These are phyloP conservation scores for Microcaecilia unicolor DNA, from an alignment of 2,797 vertebrate species.

Conservation along the genomic window DNA sequence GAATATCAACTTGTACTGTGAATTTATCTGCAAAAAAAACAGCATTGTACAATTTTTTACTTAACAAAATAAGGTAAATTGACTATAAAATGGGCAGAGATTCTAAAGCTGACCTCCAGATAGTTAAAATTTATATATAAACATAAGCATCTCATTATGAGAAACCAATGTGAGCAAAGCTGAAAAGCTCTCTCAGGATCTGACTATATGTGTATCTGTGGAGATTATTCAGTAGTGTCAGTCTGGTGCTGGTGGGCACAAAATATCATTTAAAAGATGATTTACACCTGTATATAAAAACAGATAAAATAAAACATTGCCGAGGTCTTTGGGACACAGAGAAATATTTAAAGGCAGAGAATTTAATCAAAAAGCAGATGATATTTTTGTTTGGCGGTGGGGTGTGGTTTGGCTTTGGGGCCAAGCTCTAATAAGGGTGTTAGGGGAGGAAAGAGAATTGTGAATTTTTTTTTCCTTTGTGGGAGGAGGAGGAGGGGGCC, in stretches of 20 bases:
- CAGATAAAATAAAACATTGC: not conserved
- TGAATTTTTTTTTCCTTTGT: too few relatives aligned
- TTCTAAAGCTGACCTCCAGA: too few relatives aligned
- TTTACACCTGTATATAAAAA: conserved; percentile 9
- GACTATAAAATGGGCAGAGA: too few relatives aligned
- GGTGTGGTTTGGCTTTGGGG: too few relatives aligned
- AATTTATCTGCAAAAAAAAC: not conserved
- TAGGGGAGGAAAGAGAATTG: not conserved
- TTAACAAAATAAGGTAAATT: not conserved
- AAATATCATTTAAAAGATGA: not conserved
- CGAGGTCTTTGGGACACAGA: conserved; percentile 8
- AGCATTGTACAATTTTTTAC: not conserved
- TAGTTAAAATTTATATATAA: too few relatives aligned
- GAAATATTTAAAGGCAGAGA: conserved; percentile 14
- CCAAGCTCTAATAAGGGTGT: conserved; percentile 2
- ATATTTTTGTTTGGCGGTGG: not conserved
- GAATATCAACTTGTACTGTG: not conserved
- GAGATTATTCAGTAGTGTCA: not conserved
- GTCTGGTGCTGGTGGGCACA: not conserved
- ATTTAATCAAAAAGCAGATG: conserved; percentile 16
- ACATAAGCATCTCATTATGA: not conserved
- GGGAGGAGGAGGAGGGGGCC: not conserved
- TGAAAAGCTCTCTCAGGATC: not conserved
- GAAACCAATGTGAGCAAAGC: not conserved
- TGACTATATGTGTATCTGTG: not conserved